Evolutionary conservation across 2,797 vertebrate species (phyloP), one percentile per base, ranked within the genome.

Genomic region (Merluccius polli): DNA sequence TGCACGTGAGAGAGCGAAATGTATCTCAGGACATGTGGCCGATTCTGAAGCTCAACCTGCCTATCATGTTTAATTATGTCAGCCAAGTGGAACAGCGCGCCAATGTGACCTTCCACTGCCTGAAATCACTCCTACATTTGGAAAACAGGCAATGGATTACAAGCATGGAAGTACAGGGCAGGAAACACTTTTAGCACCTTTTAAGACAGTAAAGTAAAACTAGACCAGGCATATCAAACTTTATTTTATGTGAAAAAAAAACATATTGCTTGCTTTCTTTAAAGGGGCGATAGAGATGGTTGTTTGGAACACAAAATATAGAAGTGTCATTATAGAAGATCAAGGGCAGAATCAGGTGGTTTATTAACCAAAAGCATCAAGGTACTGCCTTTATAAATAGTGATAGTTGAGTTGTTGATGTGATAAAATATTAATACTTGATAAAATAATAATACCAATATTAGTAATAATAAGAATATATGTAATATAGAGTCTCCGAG

Each of bases 11-110:
- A 36, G 73, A 38, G 75, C 63, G 73, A 84, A 83, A 77, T 82
- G 75, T 76, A 79, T 78, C 78, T 77, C 72, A 71, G 73, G 78
- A 74, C 84, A 82, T 70, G 74, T 77, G 75, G 75, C 71, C 73
- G 74, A 52, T 81, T 86, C 82, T 90, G 87, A 83, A 87, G 84
- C 86, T 83, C 85, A 81, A 78, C 77, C 83, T 75, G 82, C 83
- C 87, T 84, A 86, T 91, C 86, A 88, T 88, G 85, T 89, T 90
- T 92, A 92, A 92, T 90, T 92, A 87, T 93, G 92, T 92, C 91
- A 92, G 88, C 82, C 88, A 93, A 93, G 90, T 92, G 85, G 92
- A 91, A 87, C 91, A 91, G 81, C 30, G 69, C 81, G 80, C 83
- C 87, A 89, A 81, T 87, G 85, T 91, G 91, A 93, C 91, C 92